phyloP scores from a whole-genome alignment of 2,888 invertebrate genomes.

The Amphipoea oculea region DNA sequence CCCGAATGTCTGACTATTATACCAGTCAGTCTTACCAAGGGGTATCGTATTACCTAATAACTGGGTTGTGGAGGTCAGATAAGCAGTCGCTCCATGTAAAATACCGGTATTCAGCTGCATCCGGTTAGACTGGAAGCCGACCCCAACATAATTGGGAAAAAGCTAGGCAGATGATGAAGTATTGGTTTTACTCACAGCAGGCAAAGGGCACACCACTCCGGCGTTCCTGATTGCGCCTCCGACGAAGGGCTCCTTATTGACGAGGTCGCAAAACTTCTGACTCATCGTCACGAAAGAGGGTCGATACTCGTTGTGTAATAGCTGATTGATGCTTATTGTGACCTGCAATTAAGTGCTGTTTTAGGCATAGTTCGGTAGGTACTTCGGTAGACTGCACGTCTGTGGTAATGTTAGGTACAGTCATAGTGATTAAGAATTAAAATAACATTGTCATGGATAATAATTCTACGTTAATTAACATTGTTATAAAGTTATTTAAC shows the following conservation, averaged over 20 bases:
- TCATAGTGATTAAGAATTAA: too few species aligned
- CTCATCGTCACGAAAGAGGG: constrained; percentile 26
- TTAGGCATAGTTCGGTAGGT: not conserved
- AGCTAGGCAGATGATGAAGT: not conserved
- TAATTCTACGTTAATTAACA: too few species aligned
- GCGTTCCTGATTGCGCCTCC: constrained; percentile 43
- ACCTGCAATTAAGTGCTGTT: constrained; percentile 18
- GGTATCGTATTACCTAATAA: not conserved
- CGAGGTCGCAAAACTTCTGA: constrained; percentile 14
- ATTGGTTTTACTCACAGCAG: constrained; percentile 31
- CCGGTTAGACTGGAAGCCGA: too few species aligned
- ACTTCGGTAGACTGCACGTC: not conserved
- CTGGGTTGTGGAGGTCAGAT: not conserved
- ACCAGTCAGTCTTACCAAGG: not conserved
- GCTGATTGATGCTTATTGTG: constrained; percentile 21
- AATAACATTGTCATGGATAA: too few species aligned
- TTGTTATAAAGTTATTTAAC: too few species aligned
- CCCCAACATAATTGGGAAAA: not conserved
- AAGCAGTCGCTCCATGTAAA: not conserved
- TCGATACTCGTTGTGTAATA: constrained; percentile 48
- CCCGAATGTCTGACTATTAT: not conserved
- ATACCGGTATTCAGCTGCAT: not conserved
- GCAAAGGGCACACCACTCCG: constrained; percentile 21
- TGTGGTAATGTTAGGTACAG: not conserved
- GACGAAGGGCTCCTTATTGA: constrained; percentile 45